Evolutionary conservation across 2,113 vertebrate genomes (phyloP).

Genomic region (Ailuropoda melanoleuca): DNA sequence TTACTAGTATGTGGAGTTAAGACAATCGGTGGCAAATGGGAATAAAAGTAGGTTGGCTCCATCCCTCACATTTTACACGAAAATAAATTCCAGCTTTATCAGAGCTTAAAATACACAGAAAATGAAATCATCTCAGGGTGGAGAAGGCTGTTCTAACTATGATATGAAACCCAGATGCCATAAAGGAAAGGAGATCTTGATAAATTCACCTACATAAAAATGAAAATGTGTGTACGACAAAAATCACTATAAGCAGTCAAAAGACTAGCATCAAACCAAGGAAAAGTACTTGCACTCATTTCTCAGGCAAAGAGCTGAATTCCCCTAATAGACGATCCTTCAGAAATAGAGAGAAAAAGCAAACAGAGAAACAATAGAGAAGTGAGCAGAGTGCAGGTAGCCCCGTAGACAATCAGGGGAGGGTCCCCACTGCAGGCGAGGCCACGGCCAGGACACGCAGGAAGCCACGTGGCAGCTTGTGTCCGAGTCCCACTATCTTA

Average conservation of each 20-base stretch:
- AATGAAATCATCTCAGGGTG: not conserved
- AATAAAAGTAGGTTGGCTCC: not conserved
- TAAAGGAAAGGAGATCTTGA: not conserved
- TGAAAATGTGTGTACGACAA: not conserved
- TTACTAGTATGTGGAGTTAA: too few relatives aligned
- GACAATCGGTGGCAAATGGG: not conserved
- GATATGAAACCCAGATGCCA: not conserved
- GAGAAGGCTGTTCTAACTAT: not conserved
- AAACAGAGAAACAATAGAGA: rapidly evolving
- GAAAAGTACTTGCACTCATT: not conserved
- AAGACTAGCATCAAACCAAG: not conserved
- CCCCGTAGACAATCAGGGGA: rapidly evolving
- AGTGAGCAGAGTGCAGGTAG: rapidly evolving
- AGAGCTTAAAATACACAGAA: not conserved
- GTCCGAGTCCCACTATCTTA: not conserved
- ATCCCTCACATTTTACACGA: not conserved
- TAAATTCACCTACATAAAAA: not conserved
- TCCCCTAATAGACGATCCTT: rapidly evolving
- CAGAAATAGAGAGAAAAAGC: rapidly evolving
- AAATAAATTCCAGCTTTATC: not conserved
- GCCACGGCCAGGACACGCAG: rapidly evolving
- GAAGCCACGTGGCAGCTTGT: rapidly evolving
- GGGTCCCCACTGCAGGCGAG: not conserved
- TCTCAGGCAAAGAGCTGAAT: not conserved
- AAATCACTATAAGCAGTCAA: not conserved